Conservation (phyloP, 30 jellyfish, hydroid and myxozoan genomes). For the Sanderia malayensis region DNA sequence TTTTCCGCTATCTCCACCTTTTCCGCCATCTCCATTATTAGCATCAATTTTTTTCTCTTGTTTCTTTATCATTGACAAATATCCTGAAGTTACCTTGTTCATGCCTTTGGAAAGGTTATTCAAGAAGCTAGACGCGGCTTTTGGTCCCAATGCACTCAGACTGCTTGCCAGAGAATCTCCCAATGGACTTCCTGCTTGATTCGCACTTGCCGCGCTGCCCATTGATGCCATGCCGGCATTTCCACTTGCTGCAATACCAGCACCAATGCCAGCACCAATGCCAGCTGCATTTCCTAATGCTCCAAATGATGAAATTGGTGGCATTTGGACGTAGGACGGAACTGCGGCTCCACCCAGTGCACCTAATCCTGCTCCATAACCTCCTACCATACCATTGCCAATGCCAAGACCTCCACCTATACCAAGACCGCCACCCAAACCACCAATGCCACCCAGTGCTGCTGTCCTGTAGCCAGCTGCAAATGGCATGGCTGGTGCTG, state of each 20-base stretch:
- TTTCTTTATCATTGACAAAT: conserved; percentile 57
- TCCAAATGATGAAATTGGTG: conserved; percentile 47
- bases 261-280: conserved; percentile 23
- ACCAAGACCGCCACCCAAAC: conserved; percentile 53
- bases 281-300: conserved; percentile 49
- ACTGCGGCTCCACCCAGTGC: conserved; percentile 22
- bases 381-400: conserved; percentile 37
- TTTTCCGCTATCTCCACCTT: conserved; percentile 43
- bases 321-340: conserved; percentile 22
- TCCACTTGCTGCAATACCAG: conserved; percentile 34
- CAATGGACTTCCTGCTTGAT: conserved; percentile 61
- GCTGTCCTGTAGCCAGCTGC: conserved; percentile 40
- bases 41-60: conserved; percentile 41
- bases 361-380: conserved; percentile 21
- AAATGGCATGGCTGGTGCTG: conserved; percentile 17
- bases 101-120: conserved; percentile 82
- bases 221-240: background rate
- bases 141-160: conserved; percentile 67
- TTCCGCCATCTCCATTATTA: conserved; percentile 11
- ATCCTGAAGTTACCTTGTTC: conserved; percentile 84
- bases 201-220: conserved; percentile 45
- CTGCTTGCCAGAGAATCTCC: conserved; percentile 66
- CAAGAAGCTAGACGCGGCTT: conserved; percentile 75
- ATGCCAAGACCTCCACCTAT: conserved; percentile 63
- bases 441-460: conserved; percentile 43